Percentiles rank a stretch among this genome's conserved stretches.
phyloP scores from a whole-genome alignment of 2,888 invertebrate genomes.

The Pseudoips prasinana region DNA sequence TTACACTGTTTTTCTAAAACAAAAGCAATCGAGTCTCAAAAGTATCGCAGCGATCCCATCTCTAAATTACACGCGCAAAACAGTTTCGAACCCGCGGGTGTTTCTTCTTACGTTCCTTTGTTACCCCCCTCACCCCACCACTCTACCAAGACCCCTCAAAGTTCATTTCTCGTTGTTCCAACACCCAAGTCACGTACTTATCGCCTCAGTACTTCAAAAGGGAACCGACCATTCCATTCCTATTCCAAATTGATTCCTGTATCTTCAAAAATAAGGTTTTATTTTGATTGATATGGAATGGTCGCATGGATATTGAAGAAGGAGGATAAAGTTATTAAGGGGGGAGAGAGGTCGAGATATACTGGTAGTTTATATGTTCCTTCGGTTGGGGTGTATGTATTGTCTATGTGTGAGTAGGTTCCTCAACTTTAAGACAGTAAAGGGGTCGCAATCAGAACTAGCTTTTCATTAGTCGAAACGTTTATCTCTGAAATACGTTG shows the following conservation, averaged over 20 bases:
- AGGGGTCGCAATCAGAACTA: slow-evolving; percentile 76
- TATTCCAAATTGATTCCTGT: too few species aligned
- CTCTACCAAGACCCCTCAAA: slow-evolving; percentile 50
- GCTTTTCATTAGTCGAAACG: slow-evolving; percentile 77
- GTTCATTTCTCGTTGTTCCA: slow-evolving; percentile 43
- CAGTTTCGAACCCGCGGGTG: slow-evolving; percentile 49
- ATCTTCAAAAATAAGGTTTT: too few species aligned
- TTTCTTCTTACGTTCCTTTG: slow-evolving; percentile 76
- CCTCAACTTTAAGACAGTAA: slow-evolving; percentile 77
- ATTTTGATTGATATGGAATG: too few species aligned
- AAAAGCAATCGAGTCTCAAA: slow-evolving; percentile 1
- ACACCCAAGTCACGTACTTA: slow-evolving; percentile 19
- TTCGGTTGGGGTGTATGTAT: slow-evolving; percentile 15
- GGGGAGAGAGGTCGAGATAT: slow-evolving; percentile 37
- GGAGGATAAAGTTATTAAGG: slow-evolving; percentile 15
- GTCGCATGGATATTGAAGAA: too few species aligned
- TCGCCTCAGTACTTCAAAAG: too few species aligned
- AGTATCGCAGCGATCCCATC: slow-evolving; percentile 4
- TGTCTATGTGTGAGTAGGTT: slow-evolving; percentile 52
- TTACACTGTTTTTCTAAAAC: too few species aligned
- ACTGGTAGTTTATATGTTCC: slow-evolving; percentile 22
- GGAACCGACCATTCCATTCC: too few species aligned
- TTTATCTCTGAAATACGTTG: slow-evolving; percentile 57
- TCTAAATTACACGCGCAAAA: not conserved
- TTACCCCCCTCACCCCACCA: slow-evolving; percentile 45